A percentile compares a stretch with the other conserved stretches of the same genome.
Conservation (phyloP, 2,888 invertebrate genomes). For the Epiperipatus broadwayi region DNA sequence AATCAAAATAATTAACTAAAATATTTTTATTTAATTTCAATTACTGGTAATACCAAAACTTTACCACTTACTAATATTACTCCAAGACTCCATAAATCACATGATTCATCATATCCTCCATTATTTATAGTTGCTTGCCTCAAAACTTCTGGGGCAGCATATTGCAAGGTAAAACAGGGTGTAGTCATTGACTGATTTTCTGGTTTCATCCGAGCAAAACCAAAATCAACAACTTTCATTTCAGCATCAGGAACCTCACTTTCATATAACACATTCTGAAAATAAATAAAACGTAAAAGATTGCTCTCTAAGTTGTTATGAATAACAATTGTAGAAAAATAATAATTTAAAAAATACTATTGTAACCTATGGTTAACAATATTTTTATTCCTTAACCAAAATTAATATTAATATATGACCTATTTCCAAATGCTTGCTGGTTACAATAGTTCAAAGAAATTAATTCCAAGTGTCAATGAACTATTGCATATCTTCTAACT, state of each 20-base stretch:
- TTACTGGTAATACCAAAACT: too few species aligned
- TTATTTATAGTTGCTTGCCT: conserved; percentile 33
- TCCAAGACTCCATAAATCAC: conserved; percentile 89
- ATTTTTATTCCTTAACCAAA: too few species aligned
- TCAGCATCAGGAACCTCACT: conserved; percentile 37
- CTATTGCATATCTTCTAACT: too few species aligned
- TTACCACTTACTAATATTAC: conserved; percentile 60
- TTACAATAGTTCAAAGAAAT: too few species aligned
- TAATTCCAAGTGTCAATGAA: too few species aligned
- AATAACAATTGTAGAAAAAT: too few species aligned
- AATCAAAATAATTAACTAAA: background rate
- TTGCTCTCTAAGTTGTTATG: background rate
- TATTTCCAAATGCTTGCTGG: too few species aligned
- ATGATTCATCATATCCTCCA: conserved; percentile 62
- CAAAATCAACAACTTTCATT: conserved; percentile 86
- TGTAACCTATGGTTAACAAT: too few species aligned
- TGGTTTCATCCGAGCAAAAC: conserved; percentile 63
- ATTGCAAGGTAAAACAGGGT: conserved; percentile 81
- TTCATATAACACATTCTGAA: conserved; percentile 46
- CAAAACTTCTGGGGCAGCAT: conserved; percentile 87
- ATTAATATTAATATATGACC: too few species aligned
- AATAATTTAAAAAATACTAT: too few species aligned
- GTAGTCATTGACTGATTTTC: conserved; percentile 42
- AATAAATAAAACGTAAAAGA: conserved; percentile 17
- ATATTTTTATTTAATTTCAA: background rate